These are phyloP conservation scores for Xestobium rufovillosum DNA, from an alignment of 2,888 invertebrate genomes.

Conservation along the genomic window DNA sequence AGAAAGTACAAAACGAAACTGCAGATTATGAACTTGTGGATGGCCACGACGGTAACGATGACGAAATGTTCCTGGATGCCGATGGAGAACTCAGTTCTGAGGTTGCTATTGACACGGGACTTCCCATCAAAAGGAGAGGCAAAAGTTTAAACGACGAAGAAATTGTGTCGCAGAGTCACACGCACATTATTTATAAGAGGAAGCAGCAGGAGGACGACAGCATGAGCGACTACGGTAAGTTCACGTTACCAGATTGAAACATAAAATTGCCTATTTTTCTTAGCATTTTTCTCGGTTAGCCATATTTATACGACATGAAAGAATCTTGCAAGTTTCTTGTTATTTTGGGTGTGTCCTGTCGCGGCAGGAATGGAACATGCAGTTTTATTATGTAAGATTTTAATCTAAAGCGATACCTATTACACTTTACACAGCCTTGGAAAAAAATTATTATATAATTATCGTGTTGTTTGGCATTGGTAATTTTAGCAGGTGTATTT, in stretches of 20 bases:
- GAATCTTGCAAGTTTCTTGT: no score
- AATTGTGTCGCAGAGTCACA: slow-evolving; percentile 40
- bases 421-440: no score
- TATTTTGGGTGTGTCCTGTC: no score
- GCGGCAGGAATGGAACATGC: no score
- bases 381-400: no score
- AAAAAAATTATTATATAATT: no score
- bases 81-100: slow-evolving; percentile 56
- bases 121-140: slow-evolving; percentile 45
- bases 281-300: no score
- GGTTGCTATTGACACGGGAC: slow-evolving; percentile 57
- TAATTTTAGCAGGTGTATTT: no score
- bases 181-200: slow-evolving; percentile 73
- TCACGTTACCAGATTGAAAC: background rate
- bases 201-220: slow-evolving; percentile 52
- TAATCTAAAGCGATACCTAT: no score
- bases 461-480: no score
- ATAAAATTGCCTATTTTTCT: no score
- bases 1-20: background rate
- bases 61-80: slow-evolving; percentile 65
- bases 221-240: slow-evolving; percentile 75
- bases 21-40: slow-evolving; percentile 19
- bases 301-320: no score
- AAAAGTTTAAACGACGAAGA: slow-evolving; percentile 22
- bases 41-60: slow-evolving; percentile 43